Evolutionary conservation across 2,113 vertebrate species (phyloP), one percentile per base, ranked within the genome.

Genomic region (Plecturocebus donacophilus): DNA sequence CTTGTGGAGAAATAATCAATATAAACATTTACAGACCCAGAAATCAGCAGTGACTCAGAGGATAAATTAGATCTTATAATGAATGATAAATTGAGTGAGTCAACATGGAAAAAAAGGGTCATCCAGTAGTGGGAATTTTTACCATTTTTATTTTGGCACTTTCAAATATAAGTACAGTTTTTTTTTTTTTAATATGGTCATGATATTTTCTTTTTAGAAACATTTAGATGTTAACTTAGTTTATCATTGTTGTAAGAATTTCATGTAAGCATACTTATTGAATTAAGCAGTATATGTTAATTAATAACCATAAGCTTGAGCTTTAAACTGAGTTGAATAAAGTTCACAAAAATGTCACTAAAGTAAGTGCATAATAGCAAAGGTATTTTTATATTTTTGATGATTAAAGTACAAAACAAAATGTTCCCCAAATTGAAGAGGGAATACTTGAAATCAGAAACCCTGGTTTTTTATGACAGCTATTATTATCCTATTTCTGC

Each of bases 1-100:
- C 76, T 96, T 84, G 40, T 94, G 64, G 61, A 94, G 71, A 94
- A 96, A 95, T 73, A 95, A 92, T 95, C 58, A 64, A 13, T 95
- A 66, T 95, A 88, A 92, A 58, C 71, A 84, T 97, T 96, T 96
- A 66, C 38, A 96, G 83, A 92, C 47, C 38, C 45, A 70, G 87
- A 95, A 95, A 83, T 92, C 64, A 92, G 45, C 38, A 81, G 49
- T 40, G 73, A 70, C 75, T 95, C 70, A 76, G 89, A 95, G 85
- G 47, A 61, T 90, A 95, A 94, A 70, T 95, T 88, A 94, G 71
- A 73, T 52, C 49, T 49, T 81, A 52, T 54, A 76, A 45, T 58
- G 25, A 71, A 77, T 54, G 70, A n/a, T 42, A 70, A 96, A 52
- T 54, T 92, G 61, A 94, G 40, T 87, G 49, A 92, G 84, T 92